Conservation (phyloP, 2,797 vertebrate species). For the Lithobates pipiens region DNA sequence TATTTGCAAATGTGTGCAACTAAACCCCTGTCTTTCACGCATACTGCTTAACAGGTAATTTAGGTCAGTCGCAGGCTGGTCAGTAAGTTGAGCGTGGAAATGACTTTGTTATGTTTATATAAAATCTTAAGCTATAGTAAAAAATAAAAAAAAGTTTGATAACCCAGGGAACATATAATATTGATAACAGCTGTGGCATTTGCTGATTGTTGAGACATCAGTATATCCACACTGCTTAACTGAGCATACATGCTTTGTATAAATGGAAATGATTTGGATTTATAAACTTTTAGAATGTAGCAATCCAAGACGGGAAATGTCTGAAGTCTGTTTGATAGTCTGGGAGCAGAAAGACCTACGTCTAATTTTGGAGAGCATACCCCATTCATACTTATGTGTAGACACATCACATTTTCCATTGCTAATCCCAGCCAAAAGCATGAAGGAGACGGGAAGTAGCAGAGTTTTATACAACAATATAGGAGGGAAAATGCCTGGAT, state of each 20-base stretch:
- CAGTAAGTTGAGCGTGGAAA: no score
- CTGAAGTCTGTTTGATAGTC: conserved; percentile 9
- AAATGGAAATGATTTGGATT: conserved; percentile 28
- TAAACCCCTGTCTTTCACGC: no score
- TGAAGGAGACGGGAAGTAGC: conserved; percentile 3
- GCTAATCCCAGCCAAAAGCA: conserved; percentile 21
- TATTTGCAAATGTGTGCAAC: no score
- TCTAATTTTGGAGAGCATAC: conserved; percentile 28
- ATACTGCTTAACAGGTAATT: no score
- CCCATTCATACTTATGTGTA: conserved; percentile 30
- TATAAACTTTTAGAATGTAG: conserved; percentile 15
- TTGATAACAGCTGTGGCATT: background rate
- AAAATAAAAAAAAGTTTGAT: no score
- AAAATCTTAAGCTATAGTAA: no score
- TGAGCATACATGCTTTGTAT: background rate
- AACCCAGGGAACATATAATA: background rate
- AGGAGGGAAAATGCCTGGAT: conserved; percentile 34
- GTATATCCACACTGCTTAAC: background rate
- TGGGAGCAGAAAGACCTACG: background rate
- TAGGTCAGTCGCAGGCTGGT: no score
- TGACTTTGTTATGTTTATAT: no score
- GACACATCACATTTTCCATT: conserved; percentile 51
- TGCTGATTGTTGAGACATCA: background rate
- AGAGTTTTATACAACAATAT: conserved; percentile 24
- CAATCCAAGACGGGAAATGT: conserved; percentile 46